Percentiles rank a stretch among this genome's conserved stretches.
These are phyloP conservation scores for Altica lythri DNA, from an alignment of 2,888 invertebrate species.

Conservation along the genomic window DNA sequence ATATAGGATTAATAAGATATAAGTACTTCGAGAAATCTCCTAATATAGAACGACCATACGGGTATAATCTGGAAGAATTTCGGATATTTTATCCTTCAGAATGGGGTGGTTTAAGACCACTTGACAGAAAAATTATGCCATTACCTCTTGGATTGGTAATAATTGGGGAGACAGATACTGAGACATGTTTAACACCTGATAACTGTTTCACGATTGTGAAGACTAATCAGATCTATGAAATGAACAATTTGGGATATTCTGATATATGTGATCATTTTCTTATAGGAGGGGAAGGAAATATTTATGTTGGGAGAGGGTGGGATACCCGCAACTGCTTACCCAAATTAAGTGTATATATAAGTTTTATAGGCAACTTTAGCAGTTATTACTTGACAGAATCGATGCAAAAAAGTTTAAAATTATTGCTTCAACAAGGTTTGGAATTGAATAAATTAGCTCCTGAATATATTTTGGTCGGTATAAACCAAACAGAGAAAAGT, in stretches of 20 bases:
- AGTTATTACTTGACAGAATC: constrained; percentile 53
- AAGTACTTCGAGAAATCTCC: no score
- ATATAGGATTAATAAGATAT: no score
- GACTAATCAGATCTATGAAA: constrained; percentile 55
- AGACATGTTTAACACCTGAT: constrained; percentile 55
- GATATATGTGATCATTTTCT: constrained; percentile 51
- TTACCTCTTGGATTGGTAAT: constrained; percentile 48
- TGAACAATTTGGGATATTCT: constrained; percentile 40
- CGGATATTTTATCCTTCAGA: background rate
- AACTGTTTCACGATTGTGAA: constrained; percentile 60
- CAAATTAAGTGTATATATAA: constrained; percentile 56
- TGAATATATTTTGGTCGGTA: constrained; percentile 60
- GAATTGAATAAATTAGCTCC: constrained; percentile 53
- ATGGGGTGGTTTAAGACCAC: background rate
- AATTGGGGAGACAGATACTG: constrained; percentile 59
- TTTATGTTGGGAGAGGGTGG: constrained; percentile 63
- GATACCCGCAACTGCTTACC: constrained; percentile 59
- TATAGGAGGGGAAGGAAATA: constrained; percentile 62
- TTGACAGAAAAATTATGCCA: background rate
- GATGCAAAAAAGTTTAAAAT: constrained; percentile 58
- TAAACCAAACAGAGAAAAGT: constrained; percentile 58
- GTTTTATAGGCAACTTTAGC: constrained; percentile 59
- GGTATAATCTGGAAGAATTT: no score
- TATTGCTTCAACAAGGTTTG: constrained; percentile 57
- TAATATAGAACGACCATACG: no score